Evolutionary conservation across 2,888 invertebrate genomes (phyloP), one percentile per base, ranked within the genome.

Genomic region (Pasiphila rectangulata): DNA sequence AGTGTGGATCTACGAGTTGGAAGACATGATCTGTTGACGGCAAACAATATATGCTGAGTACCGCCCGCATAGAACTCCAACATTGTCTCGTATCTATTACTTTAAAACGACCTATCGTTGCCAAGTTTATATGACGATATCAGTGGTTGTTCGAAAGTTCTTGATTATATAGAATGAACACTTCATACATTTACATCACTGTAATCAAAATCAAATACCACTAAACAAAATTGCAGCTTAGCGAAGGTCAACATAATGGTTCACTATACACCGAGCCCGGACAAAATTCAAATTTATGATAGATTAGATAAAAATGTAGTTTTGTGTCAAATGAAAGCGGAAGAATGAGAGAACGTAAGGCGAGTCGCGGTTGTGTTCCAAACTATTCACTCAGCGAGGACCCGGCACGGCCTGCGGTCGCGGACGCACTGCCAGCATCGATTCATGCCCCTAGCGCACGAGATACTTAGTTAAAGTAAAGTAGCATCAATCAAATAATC

Each of bases 21-120:
- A 68, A 67, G 47, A 86, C 71, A 49, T 73, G 72, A 59, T 80
- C 83, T 55, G 77, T 65, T 50, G 83, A 72, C 62, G 83, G 87
- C 67, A 83, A 59, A 69, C 85, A 87, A 74, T 85, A 87, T 69
- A 76, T 79, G 69, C 72, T 75, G 46, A 83, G 63, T 54, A 82
- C 70, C 67, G 79, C 75, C 69, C 75, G 69, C 63, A 77, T 61
- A 49, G 75, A 72, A 53, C 72, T 67, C 83, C 83, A 80, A 59
- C 73, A 67, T 53, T 68, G 73, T 59, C 77, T 72, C 79, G 78
- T 72, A 49, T 68, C 71, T 73, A 71, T 55, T 51, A 57, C 64
- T 69, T 72, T 54, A 59, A 58, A 54, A 51, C 60, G 51, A 53
- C 55, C 54, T 61, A 67, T 57, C 36, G 51, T 50, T 61, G 58